These are phyloP conservation scores for Balanococcus diminutus DNA, from an alignment of 2,888 invertebrate species.

Conservation along the genomic window DNA sequence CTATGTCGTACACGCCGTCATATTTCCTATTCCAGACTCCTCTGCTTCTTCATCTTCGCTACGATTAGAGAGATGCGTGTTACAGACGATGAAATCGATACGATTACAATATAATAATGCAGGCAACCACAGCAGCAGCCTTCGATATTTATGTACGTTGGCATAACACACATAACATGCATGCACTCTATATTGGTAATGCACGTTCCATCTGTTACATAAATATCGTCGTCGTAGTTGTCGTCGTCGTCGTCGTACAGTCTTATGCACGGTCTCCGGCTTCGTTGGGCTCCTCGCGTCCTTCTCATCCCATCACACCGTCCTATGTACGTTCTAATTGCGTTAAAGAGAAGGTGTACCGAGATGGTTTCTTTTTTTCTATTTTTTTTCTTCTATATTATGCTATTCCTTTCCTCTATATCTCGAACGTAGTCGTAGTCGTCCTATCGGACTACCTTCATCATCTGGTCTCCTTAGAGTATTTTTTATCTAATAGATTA, in stretches of 20 bases:
- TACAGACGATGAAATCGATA: conserved; percentile 1
- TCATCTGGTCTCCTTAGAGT: neutral
- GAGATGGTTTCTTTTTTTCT: neutral
- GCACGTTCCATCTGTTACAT: conserved; percentile 31
- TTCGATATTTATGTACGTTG: neutral
- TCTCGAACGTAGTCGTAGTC: no score
- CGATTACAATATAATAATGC: conserved; percentile 13
- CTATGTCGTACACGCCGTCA: neutral
- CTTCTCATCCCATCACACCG: neutral
- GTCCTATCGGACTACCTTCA: neutral
- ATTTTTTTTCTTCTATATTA: neutral
- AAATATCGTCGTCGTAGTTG: neutral
- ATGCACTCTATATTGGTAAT: conserved; percentile 19
- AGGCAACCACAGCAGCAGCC: conserved; percentile 16
- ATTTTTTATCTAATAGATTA: neutral
- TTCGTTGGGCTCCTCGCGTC: neutral
- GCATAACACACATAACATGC: neutral
- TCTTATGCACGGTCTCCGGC: neutral
- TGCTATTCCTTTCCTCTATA: neutral
- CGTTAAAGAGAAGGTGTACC: conserved; percentile 9
- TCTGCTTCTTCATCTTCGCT: neutral
- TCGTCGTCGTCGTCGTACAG: neutral
- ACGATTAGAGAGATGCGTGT: neutral
- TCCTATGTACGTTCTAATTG: neutral
- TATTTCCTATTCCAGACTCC: neutral